Conservation (phyloP, 1,140 invertebrate species). For the Drosophila nigrodunni region DNA sequence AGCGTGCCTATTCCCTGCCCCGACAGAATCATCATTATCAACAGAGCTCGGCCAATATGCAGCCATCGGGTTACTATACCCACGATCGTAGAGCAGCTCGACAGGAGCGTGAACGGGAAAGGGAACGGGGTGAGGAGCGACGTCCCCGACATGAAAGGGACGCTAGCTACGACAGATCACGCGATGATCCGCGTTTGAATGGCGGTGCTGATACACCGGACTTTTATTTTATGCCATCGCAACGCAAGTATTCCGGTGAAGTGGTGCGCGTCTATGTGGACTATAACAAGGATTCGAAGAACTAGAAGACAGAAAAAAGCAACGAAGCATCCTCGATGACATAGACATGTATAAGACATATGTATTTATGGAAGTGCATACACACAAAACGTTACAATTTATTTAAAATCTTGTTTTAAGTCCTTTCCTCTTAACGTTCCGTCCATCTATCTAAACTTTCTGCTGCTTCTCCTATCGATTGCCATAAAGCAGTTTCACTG, state of each 20-base stretch:
- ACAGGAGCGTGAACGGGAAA: constrained; percentile 47
- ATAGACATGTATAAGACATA: not conserved
- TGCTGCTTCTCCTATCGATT: constrained; percentile 66
- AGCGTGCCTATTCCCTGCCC: constrained; percentile 78
- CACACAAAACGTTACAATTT: constrained; percentile 42
- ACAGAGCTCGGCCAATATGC: constrained; percentile 76
- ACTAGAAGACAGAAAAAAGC: constrained; percentile 85
- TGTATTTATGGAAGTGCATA: constrained; percentile 25
- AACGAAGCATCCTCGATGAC: constrained; percentile 11
- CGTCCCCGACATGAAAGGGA: constrained; percentile 61
- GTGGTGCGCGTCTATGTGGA: constrained; percentile 96
- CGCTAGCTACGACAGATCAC: constrained; percentile 65
- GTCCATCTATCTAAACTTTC: constrained; percentile 19
- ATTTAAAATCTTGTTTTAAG: constrained; percentile 66
- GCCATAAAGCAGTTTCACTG: constrained; percentile 69
- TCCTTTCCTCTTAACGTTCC: constrained; percentile 35
- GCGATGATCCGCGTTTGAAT: constrained; percentile 78
- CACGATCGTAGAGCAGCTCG: constrained; percentile 74
- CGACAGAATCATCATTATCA: constrained; percentile 78
- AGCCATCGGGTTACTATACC: constrained; percentile 85
- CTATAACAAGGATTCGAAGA: constrained; percentile 88
- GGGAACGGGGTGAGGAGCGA: constrained; percentile 65
- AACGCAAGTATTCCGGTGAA: constrained; percentile 96
- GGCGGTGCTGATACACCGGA: constrained; percentile 88
- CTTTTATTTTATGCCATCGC: constrained; percentile 98